Evolutionary conservation across 2,888 invertebrate species (phyloP), one percentile per base, ranked within the genome.

Genomic region (Caenorhabditis imperialis): DNA sequence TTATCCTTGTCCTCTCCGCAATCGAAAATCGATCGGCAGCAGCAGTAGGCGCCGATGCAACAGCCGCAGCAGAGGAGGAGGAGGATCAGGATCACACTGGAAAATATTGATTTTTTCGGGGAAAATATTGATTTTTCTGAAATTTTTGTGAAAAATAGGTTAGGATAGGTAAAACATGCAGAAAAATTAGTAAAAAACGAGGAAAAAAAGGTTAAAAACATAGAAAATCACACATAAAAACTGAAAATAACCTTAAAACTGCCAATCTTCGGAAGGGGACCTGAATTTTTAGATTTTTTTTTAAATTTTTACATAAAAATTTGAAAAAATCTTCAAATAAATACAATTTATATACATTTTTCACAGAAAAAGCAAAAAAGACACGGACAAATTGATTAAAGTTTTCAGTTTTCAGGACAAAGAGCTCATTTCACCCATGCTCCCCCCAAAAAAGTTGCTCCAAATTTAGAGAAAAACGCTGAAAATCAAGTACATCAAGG

Each of bases 1-100:
- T 79, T 45, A 20, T 75, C 55, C 27, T 75, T 58, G 20, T 77
- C 51, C 27, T 79, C 75, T 55, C 72, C 57, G 60, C 80, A 81
- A 57, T 84, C 84, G 75, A 85, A 81, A 44, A 78, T 61, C 33
- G 81, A 79, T 14, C 82, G 78, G 63, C 85, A 85, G 48, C 81
- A 76, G 40, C 69, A 73, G 73, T 83, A 86, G 47, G 79, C 81
- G 30, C 83, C 67, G 44, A 81, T 61, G 67, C 80, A 85, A 33
- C 84, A 81, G 44, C 84, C 84, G 70, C 86, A 86, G 47, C 81
- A 81, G 48, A 78, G 18, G 22, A 86, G 75, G 12, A 85, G 79
- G 8, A 82, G 61, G 47, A 82, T 54, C 18, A 86, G 27, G 58
- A 86, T 23, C 61, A 86, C 70, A 58, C 86, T 86, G 82, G 62